These are phyloP conservation scores for Hemicordylus capensis DNA, from an alignment of 2,113 vertebrate genomes.

Conservation along the genomic window DNA sequence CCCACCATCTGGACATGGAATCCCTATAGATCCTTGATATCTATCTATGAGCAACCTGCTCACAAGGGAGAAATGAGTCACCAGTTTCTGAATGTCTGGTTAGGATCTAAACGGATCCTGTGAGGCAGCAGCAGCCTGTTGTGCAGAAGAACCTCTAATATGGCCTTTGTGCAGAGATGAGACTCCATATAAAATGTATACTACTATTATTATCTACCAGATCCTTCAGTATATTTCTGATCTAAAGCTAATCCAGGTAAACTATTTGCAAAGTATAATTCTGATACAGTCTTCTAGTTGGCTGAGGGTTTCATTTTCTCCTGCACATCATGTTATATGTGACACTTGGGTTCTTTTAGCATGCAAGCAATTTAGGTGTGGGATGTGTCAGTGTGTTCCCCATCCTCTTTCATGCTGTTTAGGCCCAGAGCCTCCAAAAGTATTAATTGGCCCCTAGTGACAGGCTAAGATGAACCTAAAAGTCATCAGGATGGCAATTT, in stretches of 20 bases:
- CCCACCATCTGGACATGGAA: too few species aligned
- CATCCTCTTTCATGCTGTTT: not conserved
- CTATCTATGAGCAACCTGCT: too few species aligned
- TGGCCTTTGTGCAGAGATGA: not conserved
- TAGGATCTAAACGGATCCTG: not conserved
- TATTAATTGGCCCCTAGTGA: not conserved
- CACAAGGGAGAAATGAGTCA: not conserved
- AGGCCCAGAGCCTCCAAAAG: not conserved
- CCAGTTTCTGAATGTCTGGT: not conserved
- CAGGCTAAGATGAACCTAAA: slow-evolving; percentile 39
- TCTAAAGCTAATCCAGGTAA: not conserved
- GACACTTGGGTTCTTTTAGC: not conserved
- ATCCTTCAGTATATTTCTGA: too few species aligned
- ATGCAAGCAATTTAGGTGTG: not conserved
- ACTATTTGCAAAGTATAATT: not conserved
- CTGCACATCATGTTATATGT: not conserved
- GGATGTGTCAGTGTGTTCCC: not conserved
- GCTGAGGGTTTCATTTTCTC: not conserved
- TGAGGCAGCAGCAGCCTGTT: not conserved
- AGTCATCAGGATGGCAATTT: slow-evolving; percentile 34
- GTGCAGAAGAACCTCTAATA: not conserved
- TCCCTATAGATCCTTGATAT: too few species aligned
- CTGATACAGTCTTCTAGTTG: not conserved
- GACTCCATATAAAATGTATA: too few species aligned
- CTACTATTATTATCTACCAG: too few species aligned